Evolutionary conservation across 2,888 invertebrate species (phyloP).

Genomic region (Polydrusus cervinus): DNA sequence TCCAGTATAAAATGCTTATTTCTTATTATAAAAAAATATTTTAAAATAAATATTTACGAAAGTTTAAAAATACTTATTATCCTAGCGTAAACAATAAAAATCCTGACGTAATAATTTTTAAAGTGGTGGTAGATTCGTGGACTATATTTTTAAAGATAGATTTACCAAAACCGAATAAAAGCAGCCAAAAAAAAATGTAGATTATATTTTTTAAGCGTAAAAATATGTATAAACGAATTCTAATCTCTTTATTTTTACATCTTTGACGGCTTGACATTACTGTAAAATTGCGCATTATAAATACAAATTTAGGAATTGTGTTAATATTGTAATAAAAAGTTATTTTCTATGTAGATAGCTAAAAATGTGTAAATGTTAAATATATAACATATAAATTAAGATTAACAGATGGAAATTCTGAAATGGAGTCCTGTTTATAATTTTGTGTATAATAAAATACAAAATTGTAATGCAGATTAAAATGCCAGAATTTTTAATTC

Average conservation of each 20-base stretch:
- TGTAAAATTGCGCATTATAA: constrained; percentile 57
- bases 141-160: neutral
- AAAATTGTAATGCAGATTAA: neutral
- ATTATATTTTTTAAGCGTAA: constrained; percentile 31
- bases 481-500: neutral
- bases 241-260: constrained; percentile 59
- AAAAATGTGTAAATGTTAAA: constrained; percentile 29
- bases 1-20: too few relatives aligned
- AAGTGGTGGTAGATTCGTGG: neutral
- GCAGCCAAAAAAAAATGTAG: constrained; percentile 13
- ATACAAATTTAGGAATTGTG: constrained; percentile 57
- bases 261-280: constrained; percentile 57
- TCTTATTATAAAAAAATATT: too few relatives aligned
- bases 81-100: neutral
- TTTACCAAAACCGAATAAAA: constrained; percentile 5
- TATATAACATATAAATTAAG: constrained; percentile 39
- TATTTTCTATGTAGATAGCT: constrained; percentile 38
- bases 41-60: too few relatives aligned
- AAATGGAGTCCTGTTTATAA: neutral
- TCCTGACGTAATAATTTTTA: neutral
- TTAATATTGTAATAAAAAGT: constrained; percentile 42
- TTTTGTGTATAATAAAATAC: neutral
- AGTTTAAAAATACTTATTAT: too few relatives aligned
- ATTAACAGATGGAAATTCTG: neutral
- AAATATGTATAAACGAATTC: constrained; percentile 22